Base-by-base conservation (phyloP, 1,140 invertebrate species). In the Antheraea pernyi region DNA sequence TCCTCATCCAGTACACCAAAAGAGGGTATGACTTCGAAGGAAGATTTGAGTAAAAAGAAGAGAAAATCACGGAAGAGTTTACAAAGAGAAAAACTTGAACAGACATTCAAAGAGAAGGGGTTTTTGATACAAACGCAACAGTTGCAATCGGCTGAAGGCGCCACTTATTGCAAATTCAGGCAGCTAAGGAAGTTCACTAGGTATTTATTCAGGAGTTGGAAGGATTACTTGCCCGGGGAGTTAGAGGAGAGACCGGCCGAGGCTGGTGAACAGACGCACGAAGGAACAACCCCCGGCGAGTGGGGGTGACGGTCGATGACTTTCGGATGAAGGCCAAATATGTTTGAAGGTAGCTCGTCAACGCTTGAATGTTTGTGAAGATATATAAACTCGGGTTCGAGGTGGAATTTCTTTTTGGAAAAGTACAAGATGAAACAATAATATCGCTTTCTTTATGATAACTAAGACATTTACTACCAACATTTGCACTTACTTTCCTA, bases 101-200 rank as follows among this genome's bases (percentile, higher is more conserved):
- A 98, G 82, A 98, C 97, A 0, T 98, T 98, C 82, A 97, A 97
- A 80, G 97, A 98, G 81, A 98, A 98, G 83, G 97, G 97, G 0
- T 98, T 98, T 80, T 91, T 98, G 10, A 98, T 98, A 61, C 97
- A 98, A 82, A 98, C 97, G 0, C 97, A 98, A 84, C 97, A 98
- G 80, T 86, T 98, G 37, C 97, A 98, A 84, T 97, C 97, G 0
- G 97, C 97, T 0, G 97, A 98, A 86, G 97, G 97, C 0, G 97
- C 97, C 0, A 98, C 97, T 0, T 98, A 98, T 80, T 98, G 97
- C 89, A 98, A 98, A 87, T 98, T 98, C 83, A 93, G 97, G 59
- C 97, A 98, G 80, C 89, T 98, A 11, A 93, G 97, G 71, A 98
- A 98, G 85, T 98, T 98, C 79, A 98, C 97, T 0, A 94, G 97